Evolutionary conservation across 2,113 vertebrate species (phyloP).

Genomic region (Macquaria ambigua): DNA sequence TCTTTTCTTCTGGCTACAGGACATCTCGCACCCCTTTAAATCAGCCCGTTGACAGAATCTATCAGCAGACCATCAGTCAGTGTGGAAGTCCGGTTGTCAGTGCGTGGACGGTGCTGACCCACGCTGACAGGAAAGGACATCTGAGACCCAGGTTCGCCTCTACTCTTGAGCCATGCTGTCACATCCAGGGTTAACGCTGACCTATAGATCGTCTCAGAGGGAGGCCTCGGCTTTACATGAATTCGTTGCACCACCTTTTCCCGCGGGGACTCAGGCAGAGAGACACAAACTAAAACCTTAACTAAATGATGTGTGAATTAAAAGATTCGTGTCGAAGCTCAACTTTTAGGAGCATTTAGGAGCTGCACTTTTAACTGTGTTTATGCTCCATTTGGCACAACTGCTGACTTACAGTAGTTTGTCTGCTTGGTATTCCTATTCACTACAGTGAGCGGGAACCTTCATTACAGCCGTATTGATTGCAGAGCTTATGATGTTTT

Average conservation of each 20-base stretch:
- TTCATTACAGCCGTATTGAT: constrained; percentile 64
- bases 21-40: constrained; percentile 14
- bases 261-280: neutral
- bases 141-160: neutral
- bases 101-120: neutral
- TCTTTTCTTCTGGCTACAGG: constrained; percentile 11
- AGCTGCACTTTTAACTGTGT: constrained; percentile 15
- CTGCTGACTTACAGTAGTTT: constrained; percentile 59
- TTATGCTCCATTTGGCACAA: constrained; percentile 56
- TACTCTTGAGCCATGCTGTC: constrained; percentile 10
- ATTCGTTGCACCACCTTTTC: neutral
- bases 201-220: constrained; percentile 1
- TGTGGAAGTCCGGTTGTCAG: constrained; percentile 25
- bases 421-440: constrained; percentile 46
- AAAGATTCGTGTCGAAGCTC: constrained; percentile 9
- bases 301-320: constrained; percentile 39
- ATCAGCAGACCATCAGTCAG: constrained; percentile 57
- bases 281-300: neutral
- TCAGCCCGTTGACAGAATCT: constrained; percentile 50
- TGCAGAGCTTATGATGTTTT: constrained; percentile 51
- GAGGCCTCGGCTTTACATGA: neutral
- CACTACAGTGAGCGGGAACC: constrained; percentile 21
- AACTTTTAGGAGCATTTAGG: neutral
- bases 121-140: constrained; percentile 56
- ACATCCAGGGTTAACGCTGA: constrained; percentile 8